These are phyloP conservation scores for Lophotriccus pileatus DNA, from an alignment of 2,797 vertebrate genomes.

Conservation along the genomic window DNA sequence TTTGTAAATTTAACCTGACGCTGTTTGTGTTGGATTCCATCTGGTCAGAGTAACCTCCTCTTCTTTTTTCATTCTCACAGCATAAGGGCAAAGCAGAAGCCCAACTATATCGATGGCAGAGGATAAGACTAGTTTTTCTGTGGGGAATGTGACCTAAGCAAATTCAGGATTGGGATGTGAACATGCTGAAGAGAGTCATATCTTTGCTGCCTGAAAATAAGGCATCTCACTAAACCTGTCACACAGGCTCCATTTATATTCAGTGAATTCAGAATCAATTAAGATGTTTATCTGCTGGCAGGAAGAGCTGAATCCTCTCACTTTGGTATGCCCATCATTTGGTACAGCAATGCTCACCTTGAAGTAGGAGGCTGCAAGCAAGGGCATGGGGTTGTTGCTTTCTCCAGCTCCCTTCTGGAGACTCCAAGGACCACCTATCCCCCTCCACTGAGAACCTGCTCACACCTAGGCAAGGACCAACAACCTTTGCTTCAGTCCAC, in stretches of 20 bases:
- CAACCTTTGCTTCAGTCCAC: background rate
- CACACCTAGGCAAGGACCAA: background rate
- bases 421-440: background rate
- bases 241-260: background rate
- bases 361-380: accelerated
- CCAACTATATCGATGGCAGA: background rate
- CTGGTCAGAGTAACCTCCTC: background rate
- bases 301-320: background rate
- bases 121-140: background rate
- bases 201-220: background rate
- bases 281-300: background rate
- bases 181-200: background rate
- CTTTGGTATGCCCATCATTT: background rate
- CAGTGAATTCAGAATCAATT: background rate
- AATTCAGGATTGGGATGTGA: background rate
- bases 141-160: background rate
- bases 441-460: background rate
- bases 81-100: background rate
- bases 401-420: background rate
- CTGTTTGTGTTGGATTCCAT: background rate
- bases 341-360: background rate
- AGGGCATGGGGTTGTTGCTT: background rate
- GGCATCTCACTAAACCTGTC: background rate
- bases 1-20: background rate
- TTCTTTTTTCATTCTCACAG: background rate